Evolutionary conservation across 2,888 invertebrate genomes (phyloP).

Genomic region (Crioceris asparagi): DNA sequence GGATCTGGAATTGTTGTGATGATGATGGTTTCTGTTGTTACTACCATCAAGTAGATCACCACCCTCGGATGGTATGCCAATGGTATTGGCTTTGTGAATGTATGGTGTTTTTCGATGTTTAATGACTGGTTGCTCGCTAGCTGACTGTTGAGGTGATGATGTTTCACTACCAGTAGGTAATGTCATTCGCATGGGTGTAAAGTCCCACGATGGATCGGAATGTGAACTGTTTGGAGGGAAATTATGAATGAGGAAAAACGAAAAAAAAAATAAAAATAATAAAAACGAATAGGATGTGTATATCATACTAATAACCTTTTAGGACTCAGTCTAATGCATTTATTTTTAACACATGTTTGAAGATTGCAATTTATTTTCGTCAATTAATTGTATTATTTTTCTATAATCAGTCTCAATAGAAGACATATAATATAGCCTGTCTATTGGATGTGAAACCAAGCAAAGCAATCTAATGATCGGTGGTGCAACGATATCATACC

Average conservation of each 20-base stretch:
- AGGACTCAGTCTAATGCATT: too few relatives aligned
- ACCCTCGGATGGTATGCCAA: constrained; percentile 46
- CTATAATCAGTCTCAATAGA: too few relatives aligned
- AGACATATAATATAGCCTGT: too few relatives aligned
- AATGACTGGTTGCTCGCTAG: too few relatives aligned
- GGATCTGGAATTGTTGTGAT: constrained; percentile 37
- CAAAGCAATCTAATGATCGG: too few relatives aligned
- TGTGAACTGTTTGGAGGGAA: constrained; percentile 27
- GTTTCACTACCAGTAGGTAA: constrained; percentile 34
- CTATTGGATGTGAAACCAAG: too few relatives aligned
- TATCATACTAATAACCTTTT: too few relatives aligned
- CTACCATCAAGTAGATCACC: constrained; percentile 15
- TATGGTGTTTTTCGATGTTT: constrained; percentile 26
- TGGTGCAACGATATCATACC: too few relatives aligned
- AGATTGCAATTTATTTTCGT: too few relatives aligned
- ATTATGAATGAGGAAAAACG: constrained; percentile 15
- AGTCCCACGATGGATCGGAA: constrained; percentile 35
- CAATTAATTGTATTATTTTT: too few relatives aligned
- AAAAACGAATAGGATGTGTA: background rate
- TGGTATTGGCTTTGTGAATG: constrained; percentile 45
- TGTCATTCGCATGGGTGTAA: too few relatives aligned
- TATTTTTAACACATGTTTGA: too few relatives aligned
- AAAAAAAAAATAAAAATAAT: constrained; percentile 10
- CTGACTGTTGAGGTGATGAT: background rate
- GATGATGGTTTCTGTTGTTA: constrained; percentile 14